phyloP scores from a whole-genome alignment of 2,888 invertebrate species.

The Cartodere bifasciata region DNA sequence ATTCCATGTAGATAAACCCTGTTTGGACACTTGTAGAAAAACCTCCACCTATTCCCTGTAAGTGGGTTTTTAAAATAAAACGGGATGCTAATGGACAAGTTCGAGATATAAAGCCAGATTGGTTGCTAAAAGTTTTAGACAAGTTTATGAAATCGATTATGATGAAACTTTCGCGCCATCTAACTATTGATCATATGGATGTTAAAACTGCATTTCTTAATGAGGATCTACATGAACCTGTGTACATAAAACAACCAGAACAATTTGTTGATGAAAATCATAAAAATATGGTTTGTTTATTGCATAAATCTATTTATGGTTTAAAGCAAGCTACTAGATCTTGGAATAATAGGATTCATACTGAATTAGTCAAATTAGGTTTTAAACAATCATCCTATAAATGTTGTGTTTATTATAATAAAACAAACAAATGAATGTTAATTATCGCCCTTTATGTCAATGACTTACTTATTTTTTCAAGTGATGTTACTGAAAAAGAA shows the following conservation, averaged over 20 bases:
- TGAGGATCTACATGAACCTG: conserved; percentile 9
- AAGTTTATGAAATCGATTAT: conserved; percentile 8
- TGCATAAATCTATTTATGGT: conserved; percentile 10
- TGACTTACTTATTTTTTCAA: conserved; percentile 10
- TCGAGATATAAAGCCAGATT: conserved; percentile 11
- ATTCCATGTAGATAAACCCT: too few relatives aligned
- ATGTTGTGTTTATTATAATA: conserved; percentile 7
- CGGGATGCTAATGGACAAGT: conserved; percentile 5
- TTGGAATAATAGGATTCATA: conserved; percentile 7
- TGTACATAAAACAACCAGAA: conserved; percentile 11
- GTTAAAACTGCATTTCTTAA: conserved; percentile 12
- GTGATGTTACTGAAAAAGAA: conserved; percentile 4
- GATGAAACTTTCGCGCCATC: conserved; percentile 9
- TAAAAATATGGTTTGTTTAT: conserved; percentile 8
- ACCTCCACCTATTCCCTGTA: too few relatives aligned
- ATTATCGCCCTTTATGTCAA: conserved; percentile 11
- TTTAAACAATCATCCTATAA: conserved; percentile 8
- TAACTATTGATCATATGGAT: conserved; percentile 12
- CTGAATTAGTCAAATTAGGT: conserved; percentile 4
- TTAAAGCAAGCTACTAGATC: conserved; percentile 9
- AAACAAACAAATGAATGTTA: not conserved
- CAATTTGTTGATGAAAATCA: conserved; percentile 4
- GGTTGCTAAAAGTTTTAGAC: conserved; percentile 7
- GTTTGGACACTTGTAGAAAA: too few relatives aligned
- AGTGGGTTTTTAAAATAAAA: conserved; percentile 10